Base-by-base conservation (phyloP, 2,797 vertebrate genomes). In the Molossus molossus region DNA sequence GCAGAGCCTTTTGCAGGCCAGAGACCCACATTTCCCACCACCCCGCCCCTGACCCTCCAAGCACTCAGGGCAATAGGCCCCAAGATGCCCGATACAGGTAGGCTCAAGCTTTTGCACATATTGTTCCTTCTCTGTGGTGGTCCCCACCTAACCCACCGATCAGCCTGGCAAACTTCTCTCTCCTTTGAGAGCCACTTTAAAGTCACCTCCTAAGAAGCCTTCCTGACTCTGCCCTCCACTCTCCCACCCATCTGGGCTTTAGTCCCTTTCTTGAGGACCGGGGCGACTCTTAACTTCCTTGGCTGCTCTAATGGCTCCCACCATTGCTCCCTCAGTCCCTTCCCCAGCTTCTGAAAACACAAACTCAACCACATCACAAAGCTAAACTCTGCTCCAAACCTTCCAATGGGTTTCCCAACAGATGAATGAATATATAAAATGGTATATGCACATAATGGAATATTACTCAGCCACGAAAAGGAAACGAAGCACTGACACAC, bases 401-500 rank as follows among this genome's bases (percentile, higher is more conserved):
- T 65, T 23, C 57, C 15, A 21, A 23, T 23, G 62, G 27, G 48
- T 5, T 64, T 48, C 29, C 29, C 7, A n/a, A 9, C 1, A 11
- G 37, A n/a, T 2, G n/a, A 64, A 33, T 7, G 9, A 25, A 62
- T 45, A 17, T 21, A 23, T 10, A 3, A 15, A 53, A 55, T 3
- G 29, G 18, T 9, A 14, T 12, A 1, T 9, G 25, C 17, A 27
- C 0, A 67, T 40, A 10, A 40, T 4, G 14, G 77, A 73, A 2
- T n/a, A 53, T 17, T 25, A 70, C 3, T n/a, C 8, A 21, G 72
- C 9, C 29, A 8, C 0, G 14, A 65, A 77, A 37, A 80, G 6
- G 18, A 57, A 81, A 17, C 0, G 0, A 50, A 12, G 27, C 1
- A 4, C 65, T 4, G 37, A 57, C 17, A 50, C 4, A 25, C 0